Evolutionary conservation across 2,113 vertebrate genomes (phyloP), one percentile per base, ranked within the genome.

Genomic region (Toxostoma redivivum): DNA sequence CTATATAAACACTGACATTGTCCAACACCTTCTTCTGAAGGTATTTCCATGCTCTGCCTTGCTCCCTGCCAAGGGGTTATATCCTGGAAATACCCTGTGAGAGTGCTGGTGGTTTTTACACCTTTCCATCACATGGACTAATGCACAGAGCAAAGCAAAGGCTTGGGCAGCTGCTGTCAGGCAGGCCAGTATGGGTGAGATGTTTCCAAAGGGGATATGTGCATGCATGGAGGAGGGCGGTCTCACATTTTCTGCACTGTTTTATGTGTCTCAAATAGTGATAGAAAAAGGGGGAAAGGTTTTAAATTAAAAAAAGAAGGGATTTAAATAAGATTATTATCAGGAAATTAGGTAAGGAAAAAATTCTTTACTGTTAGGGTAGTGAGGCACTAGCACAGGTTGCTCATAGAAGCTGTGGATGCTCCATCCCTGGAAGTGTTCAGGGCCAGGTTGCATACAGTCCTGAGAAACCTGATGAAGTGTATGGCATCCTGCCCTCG

Each of bases 151-250:
- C 50, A 62, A 15, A 71, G 70, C 20, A 33, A 54, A 44, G 45
- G 1, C 66, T 74, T 0, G 0, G n/a, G 54, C 57, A 72, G 81
- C 11, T 48, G 25, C 2, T 72, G 65, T 60, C 28, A 24, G 65
- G 40, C 27, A 44, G 51, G 31, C 70, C 72, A 47, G 42, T 1
- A 5, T 2, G 44, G 60, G 48, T 5, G 44, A 42, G 2, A 0
- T 7, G 11, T 67, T 74, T 76, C 37, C 56, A 61, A 42, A 80
- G 62, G 18, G 15, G 12, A 48, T 10, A 2, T 23, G 47, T 23
- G 25, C 2, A 0, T 44, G 35, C 25, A 7, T 3, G 16, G 35
- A 54, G 18, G 10, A 76, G 17, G 53, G 17, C 0, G 2, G 6
- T 30, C 9, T 84, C n/a, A 47, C 19, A 25, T 66, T 60, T 81